phyloP scores from a whole-genome alignment of 2,888 invertebrate species.

The Mechanitis mazaeus region DNA sequence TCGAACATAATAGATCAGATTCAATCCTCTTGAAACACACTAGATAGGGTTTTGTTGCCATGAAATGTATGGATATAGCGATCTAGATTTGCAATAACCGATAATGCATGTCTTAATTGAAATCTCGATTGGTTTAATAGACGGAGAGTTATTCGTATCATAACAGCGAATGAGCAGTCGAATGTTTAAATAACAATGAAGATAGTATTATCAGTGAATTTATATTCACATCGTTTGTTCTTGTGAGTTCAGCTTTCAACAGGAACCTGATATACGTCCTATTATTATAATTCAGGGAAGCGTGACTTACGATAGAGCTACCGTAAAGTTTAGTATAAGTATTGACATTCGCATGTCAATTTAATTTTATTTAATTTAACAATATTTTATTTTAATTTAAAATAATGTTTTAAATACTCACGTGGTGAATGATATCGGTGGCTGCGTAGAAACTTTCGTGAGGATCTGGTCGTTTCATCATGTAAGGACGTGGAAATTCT shows the following conservation, averaged over 20 bases:
- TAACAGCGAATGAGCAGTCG: background rate
- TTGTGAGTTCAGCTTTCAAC: background rate
- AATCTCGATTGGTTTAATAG: constrained; percentile 32
- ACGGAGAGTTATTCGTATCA: background rate
- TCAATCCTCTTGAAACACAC: background rate
- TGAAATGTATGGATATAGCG: background rate
- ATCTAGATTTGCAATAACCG: constrained; percentile 17
- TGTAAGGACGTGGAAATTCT: constrained; percentile 67
- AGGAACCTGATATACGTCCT: background rate
- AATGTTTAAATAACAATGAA: constrained; percentile 2
- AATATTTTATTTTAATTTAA: too few relatives aligned
- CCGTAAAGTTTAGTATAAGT: too few relatives aligned
- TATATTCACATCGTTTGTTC: constrained; percentile 7
- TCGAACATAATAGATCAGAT: background rate
- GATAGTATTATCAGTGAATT: constrained; percentile 11
- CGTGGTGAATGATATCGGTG: constrained; percentile 84
- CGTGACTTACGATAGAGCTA: background rate
- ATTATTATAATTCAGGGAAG: background rate
- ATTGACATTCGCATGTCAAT: too few relatives aligned
- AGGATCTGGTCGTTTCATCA: constrained; percentile 69
- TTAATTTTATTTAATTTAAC: too few relatives aligned
- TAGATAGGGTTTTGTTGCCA: constrained; percentile 1
- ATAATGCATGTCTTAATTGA: constrained; percentile 32
- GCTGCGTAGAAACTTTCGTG: constrained; percentile 84
- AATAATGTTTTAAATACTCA: constrained; percentile 42